Base-by-base conservation (phyloP, 2,888 invertebrate species). In the Trichacis sp. region DNA sequence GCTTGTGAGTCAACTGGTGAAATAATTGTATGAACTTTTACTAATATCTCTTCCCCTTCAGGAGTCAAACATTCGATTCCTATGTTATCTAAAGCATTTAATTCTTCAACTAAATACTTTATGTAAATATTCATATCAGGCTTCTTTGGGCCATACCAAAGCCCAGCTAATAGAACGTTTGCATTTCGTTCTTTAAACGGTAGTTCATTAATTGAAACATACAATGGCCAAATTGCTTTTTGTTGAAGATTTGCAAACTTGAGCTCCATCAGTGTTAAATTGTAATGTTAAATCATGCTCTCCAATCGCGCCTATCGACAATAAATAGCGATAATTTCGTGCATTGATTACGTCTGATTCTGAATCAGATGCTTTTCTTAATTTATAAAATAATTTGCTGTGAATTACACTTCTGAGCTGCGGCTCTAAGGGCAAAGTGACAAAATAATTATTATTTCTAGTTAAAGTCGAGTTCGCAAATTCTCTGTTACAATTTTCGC, bases 181-280 rank as follows among this genome's bases (percentile, higher is more conserved):
- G 51, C 42, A 15, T 17, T 33, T 33, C 70, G 33, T 11, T 42
- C n/a, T 46, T 36, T 47, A 14, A 51, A 61, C 11, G 68, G 64
- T 18, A 69, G 38, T 51, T 69, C 66, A 40, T 70, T 69, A 8
- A 69, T 43, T 11, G 38, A 12, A n/a, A 69, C 46, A 14, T 51
- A 47, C 14, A 71, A 48, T 11, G 64, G 68, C 64, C 67, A 69
- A 42, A 69, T 33, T 17, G 60, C 54, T 29, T 15, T 20, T 19
- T 56, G n/a, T 64, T 11, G 70, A 51, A 15, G 66, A 64, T 19
- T 66, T 52, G 30, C 54, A 64, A 1, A 48, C 30, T 33, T 38
- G 47, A 12, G 48, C 60, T 11, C 63, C 70, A 38, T 65, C 70
- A n/a, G 55, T 49, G 45, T 59, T 68, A 18, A 38, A 62, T 42